Evolutionary conservation across 2,888 invertebrate species (phyloP).

Genomic region (Lasioglossum malachurum): DNA sequence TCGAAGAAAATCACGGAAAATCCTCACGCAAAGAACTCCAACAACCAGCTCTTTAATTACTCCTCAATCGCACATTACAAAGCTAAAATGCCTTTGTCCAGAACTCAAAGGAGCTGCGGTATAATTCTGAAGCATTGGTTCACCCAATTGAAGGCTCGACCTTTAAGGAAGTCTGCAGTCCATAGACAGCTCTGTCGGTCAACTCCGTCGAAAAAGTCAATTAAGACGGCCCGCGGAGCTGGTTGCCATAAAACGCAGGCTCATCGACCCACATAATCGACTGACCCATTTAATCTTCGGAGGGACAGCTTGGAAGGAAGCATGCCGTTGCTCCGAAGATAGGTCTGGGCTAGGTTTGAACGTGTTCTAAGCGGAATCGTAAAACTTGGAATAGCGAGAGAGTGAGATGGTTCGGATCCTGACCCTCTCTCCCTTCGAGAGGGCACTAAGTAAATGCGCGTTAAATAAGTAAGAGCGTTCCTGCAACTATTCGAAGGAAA

Average conservation of each 20-base stretch:
- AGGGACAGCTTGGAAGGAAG: slow-evolving; percentile 47
- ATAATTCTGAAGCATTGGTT: neutral
- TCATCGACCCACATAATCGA: slow-evolving; percentile 20
- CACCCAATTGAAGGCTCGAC: neutral
- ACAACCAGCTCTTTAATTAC: neutral
- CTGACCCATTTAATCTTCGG: slow-evolving; percentile 65
- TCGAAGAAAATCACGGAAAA: neutral
- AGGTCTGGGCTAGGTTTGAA: slow-evolving; percentile 60
- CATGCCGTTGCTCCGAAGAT: slow-evolving; percentile 2
- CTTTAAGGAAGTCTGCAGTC: neutral
- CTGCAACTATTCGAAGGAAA: slow-evolving; percentile 20
- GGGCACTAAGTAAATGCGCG: slow-evolving; percentile 76
- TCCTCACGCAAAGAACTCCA: neutral
- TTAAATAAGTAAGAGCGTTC: slow-evolving; percentile 77
- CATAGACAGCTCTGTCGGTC: slow-evolving; percentile 12
- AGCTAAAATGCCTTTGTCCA: neutral
- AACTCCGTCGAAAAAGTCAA: slow-evolving; percentile 40
- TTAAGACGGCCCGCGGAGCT: slow-evolving; percentile 42
- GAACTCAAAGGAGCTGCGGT: neutral
- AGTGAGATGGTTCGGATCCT: slow-evolving; percentile 70
- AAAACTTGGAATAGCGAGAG: slow-evolving; percentile 67
- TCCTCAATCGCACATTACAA: neutral
- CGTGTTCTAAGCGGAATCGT: slow-evolving; percentile 70
- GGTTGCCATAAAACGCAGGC: slow-evolving; percentile 64
- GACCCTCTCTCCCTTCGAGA: slow-evolving; percentile 39